Conservation (phyloP, 2,888 invertebrate genomes). For the Silvanus unidentatus region DNA sequence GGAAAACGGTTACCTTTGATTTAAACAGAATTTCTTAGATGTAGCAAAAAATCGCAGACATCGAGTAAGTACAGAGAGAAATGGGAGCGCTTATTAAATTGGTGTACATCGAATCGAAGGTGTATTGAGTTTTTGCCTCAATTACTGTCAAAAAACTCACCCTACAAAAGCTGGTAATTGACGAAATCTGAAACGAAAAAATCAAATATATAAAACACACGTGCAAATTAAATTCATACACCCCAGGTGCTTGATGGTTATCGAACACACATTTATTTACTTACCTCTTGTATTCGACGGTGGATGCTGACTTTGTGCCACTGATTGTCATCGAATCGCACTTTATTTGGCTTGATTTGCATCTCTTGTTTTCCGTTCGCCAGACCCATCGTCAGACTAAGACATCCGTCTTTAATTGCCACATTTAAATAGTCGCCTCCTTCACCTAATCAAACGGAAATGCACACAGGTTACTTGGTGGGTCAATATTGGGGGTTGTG, state of each 20-base stretch:
- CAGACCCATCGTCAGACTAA: constrained; percentile 82
- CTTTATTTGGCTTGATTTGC: constrained; percentile 80
- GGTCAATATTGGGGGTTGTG: background rate
- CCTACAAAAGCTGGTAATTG: constrained; percentile 81
- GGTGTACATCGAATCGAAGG: too few species aligned
- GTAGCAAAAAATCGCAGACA: too few species aligned
- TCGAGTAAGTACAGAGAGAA: too few species aligned
- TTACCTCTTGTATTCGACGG: constrained; percentile 83
- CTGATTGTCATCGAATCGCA: constrained; percentile 91
- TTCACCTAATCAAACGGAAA: constrained; percentile 58
- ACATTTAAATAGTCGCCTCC: constrained; percentile 85
- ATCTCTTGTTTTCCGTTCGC: constrained; percentile 86
- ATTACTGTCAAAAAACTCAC: constrained; percentile 60
- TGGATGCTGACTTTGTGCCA: constrained; percentile 93
- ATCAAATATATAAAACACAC: background rate
- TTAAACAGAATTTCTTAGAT: too few species aligned
- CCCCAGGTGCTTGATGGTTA: background rate
- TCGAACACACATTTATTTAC: background rate
- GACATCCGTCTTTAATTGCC: constrained; percentile 82
- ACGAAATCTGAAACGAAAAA: constrained; percentile 68
- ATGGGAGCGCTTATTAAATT: too few species aligned
- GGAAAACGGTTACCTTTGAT: too few species aligned
- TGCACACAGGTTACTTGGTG: background rate
- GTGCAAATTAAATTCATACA: constrained; percentile 1
- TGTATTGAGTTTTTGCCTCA: too few species aligned